Evolutionary conservation across 2,113 vertebrate genomes (phyloP).

Genomic region (Pollachius pollachius): DNA sequence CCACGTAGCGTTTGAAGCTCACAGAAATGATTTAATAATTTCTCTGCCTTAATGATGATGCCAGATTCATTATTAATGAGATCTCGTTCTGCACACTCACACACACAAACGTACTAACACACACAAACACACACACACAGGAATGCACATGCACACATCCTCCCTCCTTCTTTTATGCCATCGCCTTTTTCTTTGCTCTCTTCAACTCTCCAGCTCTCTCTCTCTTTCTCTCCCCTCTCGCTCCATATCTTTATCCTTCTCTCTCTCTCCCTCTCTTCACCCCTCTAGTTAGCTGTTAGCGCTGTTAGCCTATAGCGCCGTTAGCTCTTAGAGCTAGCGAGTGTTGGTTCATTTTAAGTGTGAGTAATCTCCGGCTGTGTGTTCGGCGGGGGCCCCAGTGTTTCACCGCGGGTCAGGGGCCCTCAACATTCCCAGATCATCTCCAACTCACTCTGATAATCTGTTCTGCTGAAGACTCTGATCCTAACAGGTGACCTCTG

Average conservation of each 20-base stretch:
- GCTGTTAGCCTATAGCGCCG: too few relatives aligned
- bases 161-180: conserved; percentile 57
- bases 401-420: conserved; percentile 1
- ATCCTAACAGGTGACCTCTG: too few relatives aligned
- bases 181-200: too few relatives aligned
- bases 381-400: conserved; percentile 56
- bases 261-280: too few relatives aligned
- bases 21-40: conserved; percentile 88
- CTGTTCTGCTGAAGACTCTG: too few relatives aligned
- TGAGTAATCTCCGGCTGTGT: conserved; percentile 61
- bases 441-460: too few relatives aligned
- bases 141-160: too few relatives aligned
- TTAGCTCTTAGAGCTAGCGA: conserved; percentile 59
- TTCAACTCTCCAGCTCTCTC: conserved; percentile 49
- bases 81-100: conserved; percentile 40
- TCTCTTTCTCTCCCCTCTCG: conserved; percentile 21
- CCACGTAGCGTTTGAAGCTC: conserved; percentile 76
- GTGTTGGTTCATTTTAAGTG: conserved; percentile 70
- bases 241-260: too few relatives aligned
- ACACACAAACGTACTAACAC: conserved; percentile 28
- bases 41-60: conserved; percentile 84
- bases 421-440: too few relatives aligned
- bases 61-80: conserved; percentile 88
- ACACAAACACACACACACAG: too few relatives aligned
- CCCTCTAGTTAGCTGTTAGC: too few relatives aligned